phyloP scores from a whole-genome alignment of 2,888 invertebrate species.

The Pteria penguin region DNA sequence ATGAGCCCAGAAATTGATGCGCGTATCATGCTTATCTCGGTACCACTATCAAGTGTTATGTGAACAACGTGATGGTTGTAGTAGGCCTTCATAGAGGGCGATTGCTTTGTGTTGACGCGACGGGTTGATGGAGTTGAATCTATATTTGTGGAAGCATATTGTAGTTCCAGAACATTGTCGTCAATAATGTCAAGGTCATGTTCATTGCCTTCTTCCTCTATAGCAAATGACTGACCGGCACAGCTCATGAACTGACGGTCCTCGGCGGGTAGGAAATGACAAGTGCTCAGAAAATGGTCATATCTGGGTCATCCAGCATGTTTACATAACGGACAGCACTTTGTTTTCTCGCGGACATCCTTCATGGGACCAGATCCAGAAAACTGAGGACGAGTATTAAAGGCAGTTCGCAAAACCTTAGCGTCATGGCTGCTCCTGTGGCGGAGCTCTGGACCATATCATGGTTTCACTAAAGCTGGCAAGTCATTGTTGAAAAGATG shows the following conservation, averaged over 20 bases:
- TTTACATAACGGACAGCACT: slow-evolving; percentile 50
- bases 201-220: background rate
- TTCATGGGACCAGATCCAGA: too few relatives aligned
- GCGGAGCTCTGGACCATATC: too few relatives aligned
- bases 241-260: slow-evolving; percentile 45
- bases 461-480: too few relatives aligned
- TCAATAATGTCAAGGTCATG: background rate
- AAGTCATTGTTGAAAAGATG: too few relatives aligned
- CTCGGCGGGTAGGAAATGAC: slow-evolving; percentile 47
- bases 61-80: slow-evolving; percentile 42
- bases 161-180: background rate
- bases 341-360: background rate
- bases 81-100: slow-evolving; percentile 46
- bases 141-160: too few relatives aligned
- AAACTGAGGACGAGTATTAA: too few relatives aligned
- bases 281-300: slow-evolving; percentile 51
- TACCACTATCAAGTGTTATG: slow-evolving; percentile 49
- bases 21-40: too few relatives aligned
- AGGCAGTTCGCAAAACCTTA: too few relatives aligned
- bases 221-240: slow-evolving; percentile 15
- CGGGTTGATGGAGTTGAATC: slow-evolving; percentile 10
- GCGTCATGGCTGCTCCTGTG: too few relatives aligned
- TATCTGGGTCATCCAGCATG: slow-evolving; percentile 40
- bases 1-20: slow-evolving; percentile 32
- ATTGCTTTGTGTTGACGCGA: slow-evolving; percentile 47